Base-by-base conservation (phyloP, 2,888 invertebrate genomes). In the Watsonalla binaria region DNA sequence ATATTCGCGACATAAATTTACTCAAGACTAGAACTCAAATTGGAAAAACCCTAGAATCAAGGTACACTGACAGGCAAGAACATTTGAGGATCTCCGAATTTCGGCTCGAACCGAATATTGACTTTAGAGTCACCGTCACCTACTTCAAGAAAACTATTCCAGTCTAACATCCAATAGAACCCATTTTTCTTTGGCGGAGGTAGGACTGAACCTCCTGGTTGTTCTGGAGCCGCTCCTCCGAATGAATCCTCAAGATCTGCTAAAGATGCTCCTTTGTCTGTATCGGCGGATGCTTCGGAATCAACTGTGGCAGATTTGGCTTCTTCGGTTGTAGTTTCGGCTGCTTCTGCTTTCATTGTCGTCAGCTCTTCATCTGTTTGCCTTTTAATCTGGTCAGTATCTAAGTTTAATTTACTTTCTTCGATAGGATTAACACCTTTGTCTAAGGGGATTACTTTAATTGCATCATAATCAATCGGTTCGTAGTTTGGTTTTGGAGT, bases 141-240 rank as follows among this genome's bases (percentile, higher is more conserved):
- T 5, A 96, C 96, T 82, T 96, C 96, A 14, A 96, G 89, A 72
- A 97, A 97, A 53, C 95, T 93, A 72, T 97, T 96, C 96, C 96
- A 96, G 74, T 97, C 97, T 6, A 96, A 90, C 72, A 96, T 92
- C 86, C 96, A 96, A 75, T 96, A 97, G 63, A 96, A 94, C 0
- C 96, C 97, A 57, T 94, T 96, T 67, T 93, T 93, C 64, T 92
- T 92, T 45, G 93, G 93, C 0, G 94, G 92, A 6, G 95, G 94
- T 34, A 94, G 70, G 13, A 92, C 91, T 5, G 94, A 92, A 68
- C 94, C 93, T 0, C 93, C 92, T 11, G 92, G 91, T 46, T 86
- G 76, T 45, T 81, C 86, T 6, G 92, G 92, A 0, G 92, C 91
- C 1, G 94, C 92, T 24, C 94, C 95, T 39, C 95, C 95, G 69